Conservation (phyloP, 2,113 vertebrate genomes). For the Alaudala cheleensis region DNA sequence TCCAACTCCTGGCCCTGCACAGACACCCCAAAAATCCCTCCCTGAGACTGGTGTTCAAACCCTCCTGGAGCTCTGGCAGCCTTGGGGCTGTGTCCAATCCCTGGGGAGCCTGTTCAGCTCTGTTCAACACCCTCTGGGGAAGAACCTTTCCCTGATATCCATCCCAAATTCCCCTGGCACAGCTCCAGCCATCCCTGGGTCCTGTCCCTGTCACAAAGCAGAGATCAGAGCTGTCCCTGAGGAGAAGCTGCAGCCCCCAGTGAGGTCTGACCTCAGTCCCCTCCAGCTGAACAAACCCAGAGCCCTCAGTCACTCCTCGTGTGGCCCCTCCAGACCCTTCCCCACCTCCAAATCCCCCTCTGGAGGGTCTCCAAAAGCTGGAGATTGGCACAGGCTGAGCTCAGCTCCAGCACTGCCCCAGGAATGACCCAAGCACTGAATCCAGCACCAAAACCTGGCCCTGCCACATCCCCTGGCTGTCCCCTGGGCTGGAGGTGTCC, state of each 20-base stretch:
- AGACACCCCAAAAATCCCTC: not conserved
- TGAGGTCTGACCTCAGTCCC: not conserved
- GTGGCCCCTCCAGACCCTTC: not conserved
- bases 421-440: rapidly evolving
- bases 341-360: not conserved
- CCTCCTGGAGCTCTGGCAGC: not conserved
- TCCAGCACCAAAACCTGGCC: rapidly evolving
- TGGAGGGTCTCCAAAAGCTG: not conserved
- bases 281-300: not conserved
- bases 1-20: not conserved
- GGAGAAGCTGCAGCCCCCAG: not conserved
- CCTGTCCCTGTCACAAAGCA: not conserved
- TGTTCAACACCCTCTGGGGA: not conserved
- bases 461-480: rapidly evolving
- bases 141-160: not conserved
- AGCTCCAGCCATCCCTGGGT: not conserved
- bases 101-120: not conserved
- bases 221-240: not conserved
- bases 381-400: rapidly evolving
- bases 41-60: not conserved
- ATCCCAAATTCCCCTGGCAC: not conserved
- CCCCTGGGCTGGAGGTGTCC: not conserved
- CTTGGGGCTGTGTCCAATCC: rapidly evolving
- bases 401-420: not conserved
- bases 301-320: rapidly evolving